Conservation (phyloP, 2,888 invertebrate species). For the Neuroscelio doddi region DNA sequence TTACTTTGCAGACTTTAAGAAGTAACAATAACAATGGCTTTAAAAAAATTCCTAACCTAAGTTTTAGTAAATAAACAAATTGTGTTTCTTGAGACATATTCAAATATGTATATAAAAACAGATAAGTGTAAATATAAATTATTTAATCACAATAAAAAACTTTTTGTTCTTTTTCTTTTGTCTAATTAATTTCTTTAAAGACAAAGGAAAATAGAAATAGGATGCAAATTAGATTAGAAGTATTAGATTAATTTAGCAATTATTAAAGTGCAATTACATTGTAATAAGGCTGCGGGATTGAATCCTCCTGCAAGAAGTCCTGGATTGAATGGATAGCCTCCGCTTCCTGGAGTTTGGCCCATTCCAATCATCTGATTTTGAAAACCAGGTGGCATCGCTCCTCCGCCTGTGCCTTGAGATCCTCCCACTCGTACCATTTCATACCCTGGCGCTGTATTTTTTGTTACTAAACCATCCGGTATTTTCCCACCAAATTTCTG, state of each 20-base stretch:
- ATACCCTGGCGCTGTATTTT: slow-evolving; percentile 73
- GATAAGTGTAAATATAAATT: too few relatives aligned
- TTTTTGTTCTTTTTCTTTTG: too few relatives aligned
- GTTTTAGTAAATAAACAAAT: too few relatives aligned
- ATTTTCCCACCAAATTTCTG: slow-evolving; percentile 68
- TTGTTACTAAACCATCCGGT: slow-evolving; percentile 73
- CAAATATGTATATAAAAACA: neutral
- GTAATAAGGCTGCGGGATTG: slow-evolving; percentile 86
- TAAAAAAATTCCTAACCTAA: too few relatives aligned
- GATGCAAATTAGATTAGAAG: too few relatives aligned
- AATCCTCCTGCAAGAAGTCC: slow-evolving; percentile 72
- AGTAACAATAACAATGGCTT: too few relatives aligned
- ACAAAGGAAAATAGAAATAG: too few relatives aligned
- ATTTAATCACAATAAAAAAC: too few relatives aligned
- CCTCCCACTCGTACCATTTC: slow-evolving; percentile 75
- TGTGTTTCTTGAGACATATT: neutral
- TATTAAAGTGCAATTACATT: too few relatives aligned
- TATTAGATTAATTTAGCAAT: too few relatives aligned
- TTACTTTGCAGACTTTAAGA: too few relatives aligned
- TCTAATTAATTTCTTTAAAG: too few relatives aligned
- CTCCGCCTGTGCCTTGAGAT: slow-evolving; percentile 56
- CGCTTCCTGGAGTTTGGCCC: slow-evolving; percentile 58
- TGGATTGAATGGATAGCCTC: slow-evolving; percentile 52
- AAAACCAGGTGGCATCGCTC: slow-evolving; percentile 56
- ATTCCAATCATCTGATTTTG: slow-evolving; percentile 70